Percentiles rank a stretch among this genome's conserved stretches.
These are phyloP conservation scores for Dromius quadrimaculatus DNA, from an alignment of 2,888 invertebrate genomes.

Conservation along the genomic window DNA sequence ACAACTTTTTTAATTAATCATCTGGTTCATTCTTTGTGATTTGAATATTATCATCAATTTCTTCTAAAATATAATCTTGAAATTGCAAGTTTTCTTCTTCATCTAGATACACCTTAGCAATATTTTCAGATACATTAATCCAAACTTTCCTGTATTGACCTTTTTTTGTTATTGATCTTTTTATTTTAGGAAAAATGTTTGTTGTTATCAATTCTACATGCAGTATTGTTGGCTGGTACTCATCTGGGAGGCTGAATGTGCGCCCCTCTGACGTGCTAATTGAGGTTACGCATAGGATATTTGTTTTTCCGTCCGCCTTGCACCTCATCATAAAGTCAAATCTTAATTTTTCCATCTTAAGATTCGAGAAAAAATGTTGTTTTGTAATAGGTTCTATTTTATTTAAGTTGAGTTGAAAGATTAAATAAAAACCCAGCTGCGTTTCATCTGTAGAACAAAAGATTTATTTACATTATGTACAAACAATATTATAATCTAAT, in stretches of 20 bases:
- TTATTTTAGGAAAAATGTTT: conserved; percentile 52
- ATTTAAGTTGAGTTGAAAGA: too few relatives aligned
- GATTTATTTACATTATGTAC: too few relatives aligned
- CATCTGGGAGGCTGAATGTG: conserved; percentile 1
- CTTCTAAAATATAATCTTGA: too few relatives aligned
- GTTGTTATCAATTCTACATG: conserved; percentile 28
- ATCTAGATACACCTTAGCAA: conserved; percentile 52
- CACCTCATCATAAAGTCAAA: not conserved
- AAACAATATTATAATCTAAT: too few relatives aligned
- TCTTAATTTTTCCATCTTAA: not conserved
- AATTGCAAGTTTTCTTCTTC: conserved; percentile 54
- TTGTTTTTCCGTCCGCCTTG: not conserved
- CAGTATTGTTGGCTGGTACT: not conserved
- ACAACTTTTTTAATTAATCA: too few relatives aligned
- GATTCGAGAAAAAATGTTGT: not conserved
- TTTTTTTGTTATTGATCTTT: conserved; percentile 54
- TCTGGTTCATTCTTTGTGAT: too few relatives aligned
- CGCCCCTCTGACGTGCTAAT: not conserved
- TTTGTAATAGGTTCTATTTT: not conserved
- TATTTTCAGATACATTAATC: conserved; percentile 53
- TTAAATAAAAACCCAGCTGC: too few relatives aligned
- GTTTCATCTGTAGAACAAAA: too few relatives aligned
- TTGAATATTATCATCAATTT: too few relatives aligned
- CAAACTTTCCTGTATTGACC: conserved; percentile 54
- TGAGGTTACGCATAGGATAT: not conserved